phyloP scores from a whole-genome alignment of 37 sponge, comb jelly and placozoan genomes.

The Cliona cf. orientalis region DNA sequence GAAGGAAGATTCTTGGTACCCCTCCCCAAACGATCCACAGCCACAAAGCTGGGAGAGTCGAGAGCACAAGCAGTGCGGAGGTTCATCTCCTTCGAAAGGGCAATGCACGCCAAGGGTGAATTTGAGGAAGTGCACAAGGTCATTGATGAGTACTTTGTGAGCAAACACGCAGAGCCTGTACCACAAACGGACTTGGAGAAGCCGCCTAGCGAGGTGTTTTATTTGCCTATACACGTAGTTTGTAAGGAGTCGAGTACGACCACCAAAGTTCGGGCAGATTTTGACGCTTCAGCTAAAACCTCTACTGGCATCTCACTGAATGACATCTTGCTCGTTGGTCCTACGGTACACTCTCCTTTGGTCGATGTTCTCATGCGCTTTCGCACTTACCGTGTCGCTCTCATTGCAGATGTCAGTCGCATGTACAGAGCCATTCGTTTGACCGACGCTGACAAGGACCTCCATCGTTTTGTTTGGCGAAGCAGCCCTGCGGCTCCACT shows the following conservation, averaged over 20 bases:
- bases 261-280: slow-evolving; percentile 29
- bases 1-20: slow-evolving; percentile 41
- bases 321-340: slow-evolving; percentile 23
- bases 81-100: slow-evolving; percentile 38
- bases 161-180: too few species aligned
- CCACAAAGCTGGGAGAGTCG: slow-evolving; percentile 46
- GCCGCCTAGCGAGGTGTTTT: too few species aligned
- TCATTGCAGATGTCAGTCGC: slow-evolving; percentile 39
- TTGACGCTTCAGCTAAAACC: slow-evolving; percentile 38
- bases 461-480: slow-evolving; percentile 44
- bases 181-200: slow-evolving; percentile 40
- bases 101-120: slow-evolving; percentile 24
- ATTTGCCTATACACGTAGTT: too few species aligned
- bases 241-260: too few species aligned
- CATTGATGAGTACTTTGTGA: slow-evolving; percentile 38
- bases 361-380: slow-evolving; percentile 43
- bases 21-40: too few species aligned
- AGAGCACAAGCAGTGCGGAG: slow-evolving; percentile 35
- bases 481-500: background rate
- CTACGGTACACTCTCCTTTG: slow-evolving; percentile 27
- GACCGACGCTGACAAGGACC: slow-evolving; percentile 15
- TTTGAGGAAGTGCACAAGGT: slow-evolving; percentile 21
- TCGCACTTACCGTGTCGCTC: slow-evolving; percentile 16
- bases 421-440: slow-evolving; percentile 32
- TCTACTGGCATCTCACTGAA: slow-evolving; percentile 31